Conservation (phyloP, 1,140 invertebrate genomes). For the Drosophila bocqueti region DNA sequence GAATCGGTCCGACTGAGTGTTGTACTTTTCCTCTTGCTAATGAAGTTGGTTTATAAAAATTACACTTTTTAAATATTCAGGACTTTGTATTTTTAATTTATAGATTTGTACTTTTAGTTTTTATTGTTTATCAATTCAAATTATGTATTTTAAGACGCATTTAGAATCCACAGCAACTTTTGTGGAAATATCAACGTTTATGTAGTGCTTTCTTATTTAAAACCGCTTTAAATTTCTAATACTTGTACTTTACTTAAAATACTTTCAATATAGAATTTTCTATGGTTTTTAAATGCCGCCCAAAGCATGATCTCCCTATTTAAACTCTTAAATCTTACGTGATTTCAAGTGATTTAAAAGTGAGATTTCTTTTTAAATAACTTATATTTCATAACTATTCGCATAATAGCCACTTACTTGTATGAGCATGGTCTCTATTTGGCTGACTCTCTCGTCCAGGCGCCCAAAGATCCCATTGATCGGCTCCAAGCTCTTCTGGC, state of each 20-base stretch:
- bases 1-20: slow-evolving; percentile 88
- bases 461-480: slow-evolving; percentile 88
- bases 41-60: neutral
- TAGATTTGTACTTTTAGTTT: too few relatives aligned
- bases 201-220: neutral
- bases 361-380: neutral
- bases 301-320: too few relatives aligned
- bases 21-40: slow-evolving; percentile 84
- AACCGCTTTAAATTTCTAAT: neutral
- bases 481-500: slow-evolving; percentile 89
- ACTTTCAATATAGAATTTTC: neutral
- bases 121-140: too few relatives aligned
- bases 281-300: neutral
- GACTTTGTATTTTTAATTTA: neutral
- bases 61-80: neutral
- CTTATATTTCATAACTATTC: too few relatives aligned
- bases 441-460: slow-evolving; percentile 89
- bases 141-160: too few relatives aligned
- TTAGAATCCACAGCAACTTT: neutral
- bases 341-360: neutral
- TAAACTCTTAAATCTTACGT: too few relatives aligned
- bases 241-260: neutral
- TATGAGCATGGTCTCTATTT: slow-evolving; percentile 89
- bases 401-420: slow-evolving; percentile 82
- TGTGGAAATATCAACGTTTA: neutral